Percentiles rank a stretch among this genome's conserved stretches.
Evolutionary conservation across 2,888 invertebrate genomes (phyloP).

Genomic region (Andrena dorsata): DNA sequence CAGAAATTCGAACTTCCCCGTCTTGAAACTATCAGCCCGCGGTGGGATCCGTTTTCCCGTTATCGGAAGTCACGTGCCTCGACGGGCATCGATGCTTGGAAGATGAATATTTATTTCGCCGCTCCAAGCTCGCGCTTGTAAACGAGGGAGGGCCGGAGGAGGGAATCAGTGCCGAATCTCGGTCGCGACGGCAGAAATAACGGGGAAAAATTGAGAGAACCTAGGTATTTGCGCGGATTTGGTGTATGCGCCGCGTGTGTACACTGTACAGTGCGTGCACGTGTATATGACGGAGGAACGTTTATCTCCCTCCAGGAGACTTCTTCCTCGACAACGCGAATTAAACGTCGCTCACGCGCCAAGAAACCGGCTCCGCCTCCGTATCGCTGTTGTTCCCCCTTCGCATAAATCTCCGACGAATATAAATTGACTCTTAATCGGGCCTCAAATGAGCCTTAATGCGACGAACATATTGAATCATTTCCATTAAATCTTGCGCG

Average conservation of each 20-base stretch:
- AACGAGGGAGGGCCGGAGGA: not conserved
- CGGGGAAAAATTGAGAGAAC: slow-evolving; percentile 28
- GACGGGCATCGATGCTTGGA: not conserved
- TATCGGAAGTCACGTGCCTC: not conserved
- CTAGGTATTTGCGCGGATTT: slow-evolving; percentile 12
- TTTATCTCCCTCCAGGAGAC: slow-evolving; percentile 49
- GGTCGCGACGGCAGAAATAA: slow-evolving; percentile 21
- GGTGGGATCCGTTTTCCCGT: not conserved
- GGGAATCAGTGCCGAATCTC: slow-evolving; percentile 18
- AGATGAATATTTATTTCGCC: slow-evolving; percentile 17
- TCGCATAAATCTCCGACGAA: slow-evolving; percentile 49
- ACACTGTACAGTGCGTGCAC: not conserved
- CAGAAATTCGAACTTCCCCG: slow-evolving; percentile 28
- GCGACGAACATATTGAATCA: slow-evolving; percentile 29
- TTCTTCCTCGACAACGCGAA: slow-evolving; percentile 57
- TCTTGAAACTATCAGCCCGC: slow-evolving; percentile 2
- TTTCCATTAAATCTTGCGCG: slow-evolving; percentile 6
- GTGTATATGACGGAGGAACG: slow-evolving; percentile 22
- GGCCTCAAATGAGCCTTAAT: slow-evolving; percentile 38
- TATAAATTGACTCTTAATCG: slow-evolving; percentile 55
- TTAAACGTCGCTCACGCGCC: slow-evolving; percentile 60
- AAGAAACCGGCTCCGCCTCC: slow-evolving; percentile 35
- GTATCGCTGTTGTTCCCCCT: slow-evolving; percentile 24
- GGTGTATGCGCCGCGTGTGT: not conserved
- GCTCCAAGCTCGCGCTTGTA: not conserved